Evolutionary conservation across 2,888 invertebrate species (phyloP).

Genomic region (Pristionchus entomophagus): DNA sequence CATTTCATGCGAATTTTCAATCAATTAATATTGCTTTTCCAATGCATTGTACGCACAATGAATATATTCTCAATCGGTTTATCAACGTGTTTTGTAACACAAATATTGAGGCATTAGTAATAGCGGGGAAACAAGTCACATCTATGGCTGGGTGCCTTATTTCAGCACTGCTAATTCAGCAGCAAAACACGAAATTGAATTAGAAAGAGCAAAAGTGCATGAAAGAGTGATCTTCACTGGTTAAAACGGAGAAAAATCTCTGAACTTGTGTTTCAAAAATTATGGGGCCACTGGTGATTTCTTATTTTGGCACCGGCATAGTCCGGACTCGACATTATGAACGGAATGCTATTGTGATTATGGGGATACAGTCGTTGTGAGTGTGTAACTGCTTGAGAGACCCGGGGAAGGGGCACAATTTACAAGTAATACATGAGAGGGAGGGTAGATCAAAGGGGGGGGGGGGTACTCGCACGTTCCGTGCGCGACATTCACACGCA

Average conservation of each 20-base stretch:
- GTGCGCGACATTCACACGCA: conserved; percentile 30
- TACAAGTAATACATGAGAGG: background rate
- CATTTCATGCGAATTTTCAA: too few relatives aligned
- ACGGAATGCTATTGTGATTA: conserved; percentile 2
- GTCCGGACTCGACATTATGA: background rate
- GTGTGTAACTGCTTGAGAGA: background rate
- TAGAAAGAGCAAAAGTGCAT: background rate
- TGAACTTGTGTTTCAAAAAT: background rate
- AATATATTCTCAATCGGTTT: too few relatives aligned
- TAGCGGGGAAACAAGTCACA: background rate
- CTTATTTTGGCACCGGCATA: background rate
- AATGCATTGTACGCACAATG: too few relatives aligned
- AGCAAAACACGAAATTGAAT: background rate
- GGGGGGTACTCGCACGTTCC: background rate
- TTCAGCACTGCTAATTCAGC: too few relatives aligned
- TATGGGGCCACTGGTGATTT: background rate
- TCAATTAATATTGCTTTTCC: too few relatives aligned
- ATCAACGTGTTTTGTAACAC: too few relatives aligned
- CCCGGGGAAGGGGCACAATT: background rate
- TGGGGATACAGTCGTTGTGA: background rate
- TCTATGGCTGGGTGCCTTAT: background rate
- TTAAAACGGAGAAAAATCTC: background rate
- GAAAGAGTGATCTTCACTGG: conserved; percentile 12
- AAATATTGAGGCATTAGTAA: too few relatives aligned
- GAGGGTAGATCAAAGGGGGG: background rate